Percentiles rank a stretch among this genome's conserved stretches.
phyloP scores from a whole-genome alignment of 2,888 invertebrate genomes.

The Ptycholaimellus sp. region DNA sequence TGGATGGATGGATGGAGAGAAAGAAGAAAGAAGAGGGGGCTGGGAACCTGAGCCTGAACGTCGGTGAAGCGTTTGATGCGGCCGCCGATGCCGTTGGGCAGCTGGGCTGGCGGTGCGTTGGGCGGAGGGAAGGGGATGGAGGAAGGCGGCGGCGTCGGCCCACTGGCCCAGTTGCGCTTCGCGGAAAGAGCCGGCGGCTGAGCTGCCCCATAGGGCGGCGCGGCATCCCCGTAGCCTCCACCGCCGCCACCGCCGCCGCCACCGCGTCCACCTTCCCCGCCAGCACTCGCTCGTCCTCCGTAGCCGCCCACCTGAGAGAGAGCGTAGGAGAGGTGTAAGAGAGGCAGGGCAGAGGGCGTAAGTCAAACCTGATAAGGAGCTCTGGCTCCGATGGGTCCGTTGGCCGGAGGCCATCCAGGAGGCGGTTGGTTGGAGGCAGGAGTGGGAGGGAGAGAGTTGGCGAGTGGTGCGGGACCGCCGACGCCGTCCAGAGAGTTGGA shows the following conservation, averaged over 20 bases:
- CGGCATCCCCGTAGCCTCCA: background rate
- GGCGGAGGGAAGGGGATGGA: background rate
- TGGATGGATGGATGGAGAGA: too few species aligned
- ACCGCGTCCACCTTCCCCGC: background rate
- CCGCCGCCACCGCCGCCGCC: background rate
- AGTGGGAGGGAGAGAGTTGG: too few species aligned
- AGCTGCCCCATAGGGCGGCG: background rate
- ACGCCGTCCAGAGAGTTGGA: too few species aligned
- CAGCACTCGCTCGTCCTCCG: background rate
- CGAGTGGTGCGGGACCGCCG: too few species aligned
- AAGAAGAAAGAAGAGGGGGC: too few species aligned
- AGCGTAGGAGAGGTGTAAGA: too few species aligned
- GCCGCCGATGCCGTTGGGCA: background rate
- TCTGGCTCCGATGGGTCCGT: too few species aligned
- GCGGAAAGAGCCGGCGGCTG: too few species aligned
- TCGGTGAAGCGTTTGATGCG: conserved; percentile 3
- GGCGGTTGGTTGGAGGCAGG: too few species aligned
- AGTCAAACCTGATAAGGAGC: too few species aligned
- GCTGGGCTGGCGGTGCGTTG: background rate
- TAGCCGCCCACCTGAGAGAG: background rate
- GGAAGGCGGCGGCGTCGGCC: background rate
- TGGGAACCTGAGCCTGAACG: conserved; percentile 2
- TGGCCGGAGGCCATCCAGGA: too few species aligned
- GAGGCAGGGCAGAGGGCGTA: too few species aligned
- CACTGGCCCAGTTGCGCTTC: background rate